phyloP scores from a whole-genome alignment of 2,797 vertebrate species.

The Neosilurus mollespiculum region DNA sequence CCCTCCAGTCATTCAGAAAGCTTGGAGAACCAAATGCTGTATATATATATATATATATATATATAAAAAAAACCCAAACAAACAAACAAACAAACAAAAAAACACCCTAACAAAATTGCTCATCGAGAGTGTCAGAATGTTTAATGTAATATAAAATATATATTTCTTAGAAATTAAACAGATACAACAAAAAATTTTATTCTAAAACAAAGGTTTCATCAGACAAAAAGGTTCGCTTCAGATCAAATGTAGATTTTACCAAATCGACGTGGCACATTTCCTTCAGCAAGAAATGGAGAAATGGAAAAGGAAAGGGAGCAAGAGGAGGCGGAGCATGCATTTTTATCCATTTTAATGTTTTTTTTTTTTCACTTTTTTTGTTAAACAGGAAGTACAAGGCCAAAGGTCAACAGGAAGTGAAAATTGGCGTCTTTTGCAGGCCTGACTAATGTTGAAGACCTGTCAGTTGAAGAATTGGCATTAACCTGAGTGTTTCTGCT shows the following conservation, averaged over 20 bases:
- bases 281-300: conserved; percentile 54
- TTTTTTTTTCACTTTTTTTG: conserved; percentile 36
- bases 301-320: conserved; percentile 34
- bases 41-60: too few relatives aligned
- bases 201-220: not conserved
- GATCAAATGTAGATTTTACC: conserved; percentile 32
- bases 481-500: conserved; percentile 44
- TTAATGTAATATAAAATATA: not conserved
- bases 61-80: too few relatives aligned
- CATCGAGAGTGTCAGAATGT: not conserved
- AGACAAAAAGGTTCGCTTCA: not conserved
- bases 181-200: not conserved
- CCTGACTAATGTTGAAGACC: conserved; percentile 61
- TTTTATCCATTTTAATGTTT: conserved; percentile 36
- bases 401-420: conserved; percentile 77
- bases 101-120: not conserved
- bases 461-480: conserved; percentile 50
- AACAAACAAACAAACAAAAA: not conserved
- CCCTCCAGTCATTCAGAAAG: not conserved
- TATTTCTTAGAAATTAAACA: not conserved
- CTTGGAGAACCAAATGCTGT: not conserved
- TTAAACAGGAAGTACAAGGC: conserved; percentile 72
- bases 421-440: conserved; percentile 52
- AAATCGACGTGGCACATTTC: conserved; percentile 79
- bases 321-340: conserved; percentile 48